Conservation (phyloP, 2,113 vertebrate species). For the Hemiscyllium ocellatum region DNA sequence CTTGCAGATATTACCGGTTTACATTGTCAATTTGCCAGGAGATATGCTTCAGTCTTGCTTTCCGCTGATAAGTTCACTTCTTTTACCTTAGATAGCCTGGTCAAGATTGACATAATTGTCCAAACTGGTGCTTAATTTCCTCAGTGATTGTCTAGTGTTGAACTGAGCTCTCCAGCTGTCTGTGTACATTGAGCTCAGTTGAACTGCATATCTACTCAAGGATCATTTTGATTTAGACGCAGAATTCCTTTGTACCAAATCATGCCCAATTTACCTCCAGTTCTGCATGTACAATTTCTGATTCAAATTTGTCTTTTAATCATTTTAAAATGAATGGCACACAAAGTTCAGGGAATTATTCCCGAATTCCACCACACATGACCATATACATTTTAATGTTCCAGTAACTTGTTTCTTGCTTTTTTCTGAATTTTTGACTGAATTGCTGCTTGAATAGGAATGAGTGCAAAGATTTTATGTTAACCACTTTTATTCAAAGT, state of each 20-base stretch:
- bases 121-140: background rate
- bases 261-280: background rate
- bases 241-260: background rate
- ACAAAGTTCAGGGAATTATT: background rate
- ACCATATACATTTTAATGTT: background rate
- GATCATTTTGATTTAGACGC: background rate
- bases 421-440: background rate
- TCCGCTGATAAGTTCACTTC: background rate
- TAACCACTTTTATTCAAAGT: background rate
- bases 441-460: background rate
- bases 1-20: background rate
- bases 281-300: background rate
- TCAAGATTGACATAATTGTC: background rate
- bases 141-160: background rate
- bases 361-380: background rate
- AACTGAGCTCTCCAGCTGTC: background rate
- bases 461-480: background rate
- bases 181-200: background rate
- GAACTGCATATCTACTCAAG: background rate
- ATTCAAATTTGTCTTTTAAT: background rate
- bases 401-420: background rate
- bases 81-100: background rate
- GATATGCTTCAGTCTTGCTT: background rate
- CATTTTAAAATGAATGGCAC: background rate
- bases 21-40: background rate